Evolutionary conservation across 2,797 vertebrate genomes (phyloP).

Genomic region (Crax fasciolata): DNA sequence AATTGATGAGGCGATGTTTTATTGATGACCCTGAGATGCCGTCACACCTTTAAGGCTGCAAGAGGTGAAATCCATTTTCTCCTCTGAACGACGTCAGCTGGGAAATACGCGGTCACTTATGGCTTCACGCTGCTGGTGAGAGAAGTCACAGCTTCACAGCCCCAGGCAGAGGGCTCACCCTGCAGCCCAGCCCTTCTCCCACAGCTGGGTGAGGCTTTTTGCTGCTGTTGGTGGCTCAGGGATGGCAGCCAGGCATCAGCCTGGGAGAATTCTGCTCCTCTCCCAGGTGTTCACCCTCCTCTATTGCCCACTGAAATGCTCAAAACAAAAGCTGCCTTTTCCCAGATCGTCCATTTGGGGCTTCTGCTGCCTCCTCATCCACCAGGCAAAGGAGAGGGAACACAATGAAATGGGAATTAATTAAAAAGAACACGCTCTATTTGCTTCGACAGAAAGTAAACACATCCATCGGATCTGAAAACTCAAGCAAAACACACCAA

Average conservation of each 20-base stretch:
- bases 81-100: accelerated
- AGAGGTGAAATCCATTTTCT: not conserved
- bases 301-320: not conserved
- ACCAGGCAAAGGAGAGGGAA: not conserved
- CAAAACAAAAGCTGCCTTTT: not conserved
- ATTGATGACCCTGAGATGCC: not conserved
- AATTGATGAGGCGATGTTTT: not conserved
- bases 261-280: not conserved
- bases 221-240: not conserved
- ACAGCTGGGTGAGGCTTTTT: accelerated
- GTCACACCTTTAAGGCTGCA: accelerated
- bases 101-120: accelerated
- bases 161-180: not conserved
- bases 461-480: not conserved
- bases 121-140: not conserved
- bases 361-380: not conserved
- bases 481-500: not conserved
- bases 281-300: not conserved
- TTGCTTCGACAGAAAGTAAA: not conserved
- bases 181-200: not conserved
- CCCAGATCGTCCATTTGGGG: not conserved
- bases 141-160: not conserved
- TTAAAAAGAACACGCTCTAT: not conserved
- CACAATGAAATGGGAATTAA: not conserved
- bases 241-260: not conserved